Percentiles rank a stretch among this genome's conserved stretches.
phyloP scores from a whole-genome alignment of 2,113 vertebrate species.

The Galbula dea region DNA sequence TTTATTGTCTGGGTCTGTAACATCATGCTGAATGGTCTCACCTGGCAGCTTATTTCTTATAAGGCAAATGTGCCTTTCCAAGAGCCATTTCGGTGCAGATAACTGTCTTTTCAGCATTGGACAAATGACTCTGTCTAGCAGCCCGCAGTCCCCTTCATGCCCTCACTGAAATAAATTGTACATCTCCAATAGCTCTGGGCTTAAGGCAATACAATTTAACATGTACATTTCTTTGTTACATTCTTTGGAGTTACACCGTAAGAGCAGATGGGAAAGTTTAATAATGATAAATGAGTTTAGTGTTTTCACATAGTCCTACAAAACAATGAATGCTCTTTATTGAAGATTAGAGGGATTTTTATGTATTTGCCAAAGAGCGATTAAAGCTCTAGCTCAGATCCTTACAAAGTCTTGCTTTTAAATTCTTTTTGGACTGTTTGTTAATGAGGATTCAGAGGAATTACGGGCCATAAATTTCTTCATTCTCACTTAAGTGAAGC shows the following conservation, averaged over 20 bases:
- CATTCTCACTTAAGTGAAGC: constrained; percentile 23
- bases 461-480: constrained; percentile 49
- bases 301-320: constrained; percentile 18
- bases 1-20: constrained; percentile 50
- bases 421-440: constrained; percentile 54
- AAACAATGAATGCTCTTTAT: constrained; percentile 34
- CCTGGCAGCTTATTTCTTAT: constrained; percentile 58
- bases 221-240: constrained; percentile 46
- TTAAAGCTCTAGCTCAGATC: constrained; percentile 16
- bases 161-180: constrained; percentile 48
- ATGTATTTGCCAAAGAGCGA: constrained; percentile 3
- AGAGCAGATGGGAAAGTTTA: constrained; percentile 50
- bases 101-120: constrained; percentile 45
- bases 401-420: constrained; percentile 39
- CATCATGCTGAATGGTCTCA: constrained; percentile 56
- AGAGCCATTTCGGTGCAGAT: constrained; percentile 59
- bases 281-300: constrained; percentile 52
- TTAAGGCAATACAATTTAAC: constrained; percentile 58
- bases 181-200: constrained; percentile 48
- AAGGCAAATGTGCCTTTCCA: constrained; percentile 46
- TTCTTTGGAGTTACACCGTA: background rate
- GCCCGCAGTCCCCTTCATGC: constrained; percentile 49
- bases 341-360: constrained; percentile 40
- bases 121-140: constrained; percentile 54
- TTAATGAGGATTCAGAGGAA: constrained; percentile 62